These are phyloP conservation scores for Stomatorhinus ivindoensis DNA, from an alignment of 2,113 vertebrate species.

Conservation along the genomic window DNA sequence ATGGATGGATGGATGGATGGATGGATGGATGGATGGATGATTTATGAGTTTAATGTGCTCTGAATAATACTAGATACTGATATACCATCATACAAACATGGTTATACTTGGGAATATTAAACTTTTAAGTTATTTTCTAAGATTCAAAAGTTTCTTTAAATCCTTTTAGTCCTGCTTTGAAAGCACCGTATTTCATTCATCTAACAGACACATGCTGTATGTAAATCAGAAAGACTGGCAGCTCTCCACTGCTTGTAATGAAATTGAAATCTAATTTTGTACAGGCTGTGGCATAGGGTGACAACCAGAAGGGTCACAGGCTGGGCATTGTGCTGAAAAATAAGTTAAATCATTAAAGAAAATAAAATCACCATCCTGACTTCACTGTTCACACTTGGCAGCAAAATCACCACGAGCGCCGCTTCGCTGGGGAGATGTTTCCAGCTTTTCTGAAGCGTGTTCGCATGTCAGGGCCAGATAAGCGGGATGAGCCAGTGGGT, in stretches of 20 bases:
- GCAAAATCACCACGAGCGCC: not conserved
- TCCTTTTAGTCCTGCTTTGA: not conserved
- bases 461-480: slow-evolving; percentile 51
- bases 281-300: not conserved
- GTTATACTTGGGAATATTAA: not conserved
- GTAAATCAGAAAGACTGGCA: not conserved
- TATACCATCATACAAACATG: not conserved
- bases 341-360: not conserved
- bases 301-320: not conserved
- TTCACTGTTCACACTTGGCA: not conserved
- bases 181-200: not conserved
- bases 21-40: not conserved
- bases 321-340: not conserved
- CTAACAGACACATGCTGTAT: not conserved
- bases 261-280: not conserved
- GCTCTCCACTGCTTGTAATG: not conserved
- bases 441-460: slow-evolving; percentile 41
- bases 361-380: not conserved
- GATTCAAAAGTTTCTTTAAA: not conserved
- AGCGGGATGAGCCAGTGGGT: slow-evolving; percentile 41
- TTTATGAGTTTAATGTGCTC: not conserved
- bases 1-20: not conserved
- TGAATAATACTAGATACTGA: not conserved
- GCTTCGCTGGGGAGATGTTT: slow-evolving; percentile 40
- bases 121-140: not conserved